Percentiles rank a stretch among this genome's conserved stretches.
phyloP scores from a whole-genome alignment of 2,113 vertebrate species.

The Crocuta crocuta region DNA sequence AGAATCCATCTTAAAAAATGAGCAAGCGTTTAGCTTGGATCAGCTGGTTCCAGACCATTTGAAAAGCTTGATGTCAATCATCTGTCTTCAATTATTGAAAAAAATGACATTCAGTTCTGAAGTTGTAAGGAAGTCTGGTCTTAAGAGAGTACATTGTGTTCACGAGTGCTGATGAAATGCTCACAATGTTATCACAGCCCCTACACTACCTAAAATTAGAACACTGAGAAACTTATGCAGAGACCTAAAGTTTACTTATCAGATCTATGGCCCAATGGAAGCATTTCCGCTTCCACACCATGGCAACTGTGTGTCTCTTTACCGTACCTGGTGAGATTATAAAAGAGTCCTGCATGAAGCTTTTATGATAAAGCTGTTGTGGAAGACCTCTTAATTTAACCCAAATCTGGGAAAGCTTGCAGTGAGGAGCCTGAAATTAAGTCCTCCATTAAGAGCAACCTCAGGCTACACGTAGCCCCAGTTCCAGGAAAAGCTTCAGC shows the following conservation, averaged over 20 bases:
- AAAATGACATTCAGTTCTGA: background rate
- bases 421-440: too few relatives aligned
- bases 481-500: too few relatives aligned
- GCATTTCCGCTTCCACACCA: background rate
- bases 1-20: background rate
- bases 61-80: conserved; percentile 4
- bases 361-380: background rate
- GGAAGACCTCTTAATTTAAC: background rate
- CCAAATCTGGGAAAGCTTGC: conserved; percentile 10
- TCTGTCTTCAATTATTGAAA: conserved; percentile 5
- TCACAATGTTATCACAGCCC: background rate
- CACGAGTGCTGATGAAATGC: background rate
- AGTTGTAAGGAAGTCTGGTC: background rate
- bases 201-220: background rate
- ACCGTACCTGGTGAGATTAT: background rate
- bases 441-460: too few relatives aligned
- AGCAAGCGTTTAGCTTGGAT: background rate
- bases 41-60: background rate
- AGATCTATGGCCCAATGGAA: background rate
- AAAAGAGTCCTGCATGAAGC: background rate
- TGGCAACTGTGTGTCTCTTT: background rate
- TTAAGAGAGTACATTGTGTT: background rate
- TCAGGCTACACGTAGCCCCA: too few relatives aligned
- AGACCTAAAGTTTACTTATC: background rate
- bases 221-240: background rate